Conservation (phyloP, 2,888 invertebrate species). For the Leptinotarsa tumamoca region DNA sequence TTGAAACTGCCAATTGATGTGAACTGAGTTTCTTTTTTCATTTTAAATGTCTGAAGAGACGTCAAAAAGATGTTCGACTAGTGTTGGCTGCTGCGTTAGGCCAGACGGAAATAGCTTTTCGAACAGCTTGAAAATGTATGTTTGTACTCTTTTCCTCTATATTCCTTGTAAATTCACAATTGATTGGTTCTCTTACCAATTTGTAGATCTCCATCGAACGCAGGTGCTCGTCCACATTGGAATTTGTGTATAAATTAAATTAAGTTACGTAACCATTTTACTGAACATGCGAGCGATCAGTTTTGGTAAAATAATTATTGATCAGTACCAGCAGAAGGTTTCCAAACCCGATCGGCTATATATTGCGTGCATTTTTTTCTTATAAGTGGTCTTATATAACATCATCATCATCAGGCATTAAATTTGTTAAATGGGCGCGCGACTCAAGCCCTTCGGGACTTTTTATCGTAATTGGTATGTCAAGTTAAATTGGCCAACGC, state of each 20-base stretch:
- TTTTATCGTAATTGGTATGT: background rate
- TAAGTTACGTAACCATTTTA: conserved; percentile 29
- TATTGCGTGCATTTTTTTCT: conserved; percentile 24
- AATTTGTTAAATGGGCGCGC: conserved; percentile 6
- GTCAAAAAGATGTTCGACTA: too few relatives aligned
- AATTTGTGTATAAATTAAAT: conserved; percentile 2
- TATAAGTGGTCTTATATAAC: conserved; percentile 5
- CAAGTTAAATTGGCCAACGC: too few relatives aligned
- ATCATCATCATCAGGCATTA: background rate
- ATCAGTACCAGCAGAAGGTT: conserved; percentile 29
- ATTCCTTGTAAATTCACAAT: background rate
- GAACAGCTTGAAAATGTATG: too few relatives aligned
- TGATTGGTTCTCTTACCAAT: background rate
- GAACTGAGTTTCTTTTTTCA: too few relatives aligned
- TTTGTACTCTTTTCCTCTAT: too few relatives aligned
- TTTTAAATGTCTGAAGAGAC: too few relatives aligned
- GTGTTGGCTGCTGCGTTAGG: too few relatives aligned
- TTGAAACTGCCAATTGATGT: too few relatives aligned
- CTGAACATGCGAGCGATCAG: conserved; percentile 39
- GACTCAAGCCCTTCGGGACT: conserved; percentile 10
- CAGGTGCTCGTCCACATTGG: conserved; percentile 31
- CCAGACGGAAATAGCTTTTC: too few relatives aligned
- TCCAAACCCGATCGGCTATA: conserved; percentile 26
- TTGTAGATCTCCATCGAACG: background rate
- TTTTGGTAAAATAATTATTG: conserved; percentile 34